These are phyloP conservation scores for Parazoanthus atlanticus DNA, from an alignment of 92 coral and sea anemone species.

Conservation along the genomic window DNA sequence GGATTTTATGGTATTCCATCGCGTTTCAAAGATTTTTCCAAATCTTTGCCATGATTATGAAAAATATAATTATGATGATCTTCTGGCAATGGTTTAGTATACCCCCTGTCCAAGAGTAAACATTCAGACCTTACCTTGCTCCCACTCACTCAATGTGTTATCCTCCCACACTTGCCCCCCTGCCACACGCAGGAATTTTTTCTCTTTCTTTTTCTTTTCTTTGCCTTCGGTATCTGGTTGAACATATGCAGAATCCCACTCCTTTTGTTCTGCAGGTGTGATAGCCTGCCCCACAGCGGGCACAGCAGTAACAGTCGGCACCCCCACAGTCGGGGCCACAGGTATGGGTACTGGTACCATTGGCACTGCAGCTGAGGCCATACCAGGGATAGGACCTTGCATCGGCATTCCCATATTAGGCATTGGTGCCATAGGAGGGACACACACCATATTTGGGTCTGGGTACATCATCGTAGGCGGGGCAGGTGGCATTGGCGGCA, in stretches of 20 bases:
- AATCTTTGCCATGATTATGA: no score
- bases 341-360: constrained; percentile 74
- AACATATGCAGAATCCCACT: constrained; percentile 96
- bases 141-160: constrained; percentile 85
- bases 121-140: constrained; percentile 67
- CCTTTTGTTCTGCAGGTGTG: constrained; percentile 93
- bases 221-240: constrained; percentile 81
- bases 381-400: constrained; percentile 52
- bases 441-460: constrained; percentile 43
- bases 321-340: constrained; percentile 64
- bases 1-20: no score
- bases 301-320: constrained; percentile 43
- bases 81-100: no score
- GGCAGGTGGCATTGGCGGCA: constrained; percentile 66
- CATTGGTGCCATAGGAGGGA: constrained; percentile 43
- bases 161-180: constrained; percentile 98
- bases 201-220: constrained; percentile 80
- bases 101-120: neutral
- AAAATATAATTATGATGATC: no score
- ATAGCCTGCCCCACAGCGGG: constrained; percentile 59
- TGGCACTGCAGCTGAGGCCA: constrained; percentile 57
- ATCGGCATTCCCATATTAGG: constrained; percentile 34
- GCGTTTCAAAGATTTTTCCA: no score
- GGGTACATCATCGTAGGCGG: constrained; percentile 42
- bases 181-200: constrained; percentile 89